Base-by-base conservation (phyloP, 2,888 invertebrate species). In the Himalopsyche japonica region DNA sequence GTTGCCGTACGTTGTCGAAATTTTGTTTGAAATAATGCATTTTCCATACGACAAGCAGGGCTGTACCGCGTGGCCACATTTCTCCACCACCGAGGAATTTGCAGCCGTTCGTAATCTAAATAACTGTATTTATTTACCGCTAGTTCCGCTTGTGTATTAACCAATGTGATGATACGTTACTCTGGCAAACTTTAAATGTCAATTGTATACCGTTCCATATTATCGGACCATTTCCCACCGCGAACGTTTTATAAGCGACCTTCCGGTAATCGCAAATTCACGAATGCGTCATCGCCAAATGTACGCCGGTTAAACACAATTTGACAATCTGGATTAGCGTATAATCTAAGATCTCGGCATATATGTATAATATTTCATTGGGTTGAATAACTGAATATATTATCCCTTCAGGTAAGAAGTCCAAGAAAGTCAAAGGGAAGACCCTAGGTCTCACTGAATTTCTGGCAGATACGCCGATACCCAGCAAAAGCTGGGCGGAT, bases 371-470 rank as follows among this genome's bases (percentile, higher is more conserved):
- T 89, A 89, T 88, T 91, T 82, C 47, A 81, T 70, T 64, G 57
- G 79, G 82, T 70, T 5, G 12, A 70, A 12, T 70, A 70, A 70
- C 27, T 12, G 30, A 70, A 70, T 27, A 30, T 30, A 27, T 70
- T 27, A 27, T 70, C 15, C 30, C 30, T 15, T 70, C 93, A 96
- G 96, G 94, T 91, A 97, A 95, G 94, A 97, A 96, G 93, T 94
- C 93, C 90, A 97, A 95, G 93, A 98, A 96, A 93, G 93, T 93
- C 91, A 97, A 97, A 93, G 96, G 96, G 90, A 96, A 95, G 90
- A 95, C 96, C 87, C 91, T 97, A 89, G 94, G 95, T 88, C 93
- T 98, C 89, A 96, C 95, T 90, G 95, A 95, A 89, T 97, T 98
- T 90, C 92, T 98, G 88, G 95, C 95, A 87, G 95, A 95, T 89